These are phyloP conservation scores for Drosophila nr. fundita DNA, from an alignment of 2,888 invertebrate genomes.

Conservation along the genomic window DNA sequence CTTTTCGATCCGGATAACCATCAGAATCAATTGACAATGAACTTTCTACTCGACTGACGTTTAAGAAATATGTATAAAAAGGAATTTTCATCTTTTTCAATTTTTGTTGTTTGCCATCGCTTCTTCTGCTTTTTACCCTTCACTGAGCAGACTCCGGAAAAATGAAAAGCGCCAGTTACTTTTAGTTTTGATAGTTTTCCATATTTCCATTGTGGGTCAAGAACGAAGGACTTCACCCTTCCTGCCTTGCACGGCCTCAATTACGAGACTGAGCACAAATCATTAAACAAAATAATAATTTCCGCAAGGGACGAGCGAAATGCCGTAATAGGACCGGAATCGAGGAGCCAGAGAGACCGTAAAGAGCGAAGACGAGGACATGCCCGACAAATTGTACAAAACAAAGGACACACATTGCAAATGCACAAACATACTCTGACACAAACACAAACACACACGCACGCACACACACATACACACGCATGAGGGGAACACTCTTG, in stretches of 20 bases:
- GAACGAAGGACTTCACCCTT: conserved; percentile 38
- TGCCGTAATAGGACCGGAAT: conserved; percentile 59
- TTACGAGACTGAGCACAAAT: conserved; percentile 80
- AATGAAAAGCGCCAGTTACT: conserved; percentile 31
- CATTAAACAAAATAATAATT: conserved; percentile 82
- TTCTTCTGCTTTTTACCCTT: conserved; percentile 48
- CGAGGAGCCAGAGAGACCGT: conserved; percentile 26
- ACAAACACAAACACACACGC: conserved; percentile 12
- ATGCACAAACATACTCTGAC: conserved; percentile 11
- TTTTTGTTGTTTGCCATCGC: conserved; percentile 19
- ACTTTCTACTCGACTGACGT: conserved; percentile 56
- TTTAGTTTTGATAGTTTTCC: conserved; percentile 68
- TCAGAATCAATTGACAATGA: conserved; percentile 70
- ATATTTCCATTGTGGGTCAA: conserved; percentile 66
- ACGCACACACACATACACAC: conserved; percentile 6
- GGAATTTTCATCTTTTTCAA: conserved; percentile 25
- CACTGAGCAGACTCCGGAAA: conserved; percentile 33
- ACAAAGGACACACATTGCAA: conserved; percentile 49
- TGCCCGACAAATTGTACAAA: conserved; percentile 61
- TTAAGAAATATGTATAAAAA: conserved; percentile 42
- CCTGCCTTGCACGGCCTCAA: conserved; percentile 55
- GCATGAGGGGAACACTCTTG: conserved; percentile 12
- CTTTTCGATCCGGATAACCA: conserved; percentile 25
- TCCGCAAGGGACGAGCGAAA: conserved; percentile 63
- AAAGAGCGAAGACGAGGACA: conserved; percentile 18